Conservation (phyloP, 1,140 invertebrate genomes). For the Papilio helenus region DNA sequence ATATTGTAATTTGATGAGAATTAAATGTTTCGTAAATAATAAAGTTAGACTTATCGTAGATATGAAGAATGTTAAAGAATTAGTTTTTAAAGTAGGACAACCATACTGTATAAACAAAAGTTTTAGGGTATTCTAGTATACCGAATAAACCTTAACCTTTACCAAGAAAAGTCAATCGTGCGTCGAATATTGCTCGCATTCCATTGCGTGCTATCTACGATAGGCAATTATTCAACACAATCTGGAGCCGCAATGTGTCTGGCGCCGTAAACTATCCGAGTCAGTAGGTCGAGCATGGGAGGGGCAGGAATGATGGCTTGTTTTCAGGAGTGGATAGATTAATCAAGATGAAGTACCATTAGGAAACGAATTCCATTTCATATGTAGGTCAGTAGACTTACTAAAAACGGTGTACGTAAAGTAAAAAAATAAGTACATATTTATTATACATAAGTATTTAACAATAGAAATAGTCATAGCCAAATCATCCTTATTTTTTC, state of each 20-base stretch:
- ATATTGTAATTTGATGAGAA: background rate
- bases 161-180: background rate
- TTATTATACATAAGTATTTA: too few relatives aligned
- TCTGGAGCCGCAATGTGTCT: slow-evolving; percentile 12
- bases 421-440: too few relatives aligned
- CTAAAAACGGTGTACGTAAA: background rate
- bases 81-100: background rate
- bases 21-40: background rate
- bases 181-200: background rate
- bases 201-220: slow-evolving; percentile 13
- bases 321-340: slow-evolving; percentile 21
- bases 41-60: too few relatives aligned
- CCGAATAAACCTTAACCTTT: background rate
- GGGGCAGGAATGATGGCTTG: background rate
- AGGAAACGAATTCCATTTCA: slow-evolving; percentile 13
- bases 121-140: background rate
- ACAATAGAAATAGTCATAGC: too few relatives aligned
- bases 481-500: too few relatives aligned
- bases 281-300: background rate
- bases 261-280: slow-evolving; percentile 1
- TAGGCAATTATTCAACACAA: slow-evolving; percentile 23
- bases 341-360: slow-evolving; percentile 27
- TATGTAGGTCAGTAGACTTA: background rate
- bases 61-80: background rate
- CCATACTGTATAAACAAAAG: background rate